A percentile compares a stretch with the other conserved stretches of the same genome.
These are phyloP conservation scores for Drosophila paranaensis DNA, from an alignment of 2,888 invertebrate species.

Conservation along the genomic window DNA sequence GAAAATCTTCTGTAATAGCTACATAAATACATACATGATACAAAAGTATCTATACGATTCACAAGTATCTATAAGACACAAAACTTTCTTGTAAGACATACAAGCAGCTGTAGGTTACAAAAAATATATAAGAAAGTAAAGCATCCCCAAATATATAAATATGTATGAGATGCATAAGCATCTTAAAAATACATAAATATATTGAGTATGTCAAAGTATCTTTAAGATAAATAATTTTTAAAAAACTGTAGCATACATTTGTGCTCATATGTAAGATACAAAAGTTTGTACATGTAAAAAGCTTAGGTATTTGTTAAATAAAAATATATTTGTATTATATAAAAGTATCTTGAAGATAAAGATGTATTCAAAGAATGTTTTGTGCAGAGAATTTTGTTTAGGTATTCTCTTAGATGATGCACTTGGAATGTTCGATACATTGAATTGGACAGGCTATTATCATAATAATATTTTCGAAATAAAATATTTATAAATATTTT, in stretches of 20 bases:
- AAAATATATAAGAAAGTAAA: background rate
- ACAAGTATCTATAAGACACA: background rate
- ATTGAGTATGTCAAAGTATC: too few species aligned
- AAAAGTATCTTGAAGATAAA: background rate
- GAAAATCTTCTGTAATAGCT: background rate
- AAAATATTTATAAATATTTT: background rate
- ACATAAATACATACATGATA: background rate
- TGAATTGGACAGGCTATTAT: too few species aligned
- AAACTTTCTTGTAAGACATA: too few species aligned
- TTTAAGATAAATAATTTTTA: too few species aligned
- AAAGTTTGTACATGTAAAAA: background rate
- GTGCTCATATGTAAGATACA: background rate
- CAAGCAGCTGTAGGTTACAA: background rate
- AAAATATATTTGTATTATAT: background rate
- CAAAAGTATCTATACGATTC: background rate
- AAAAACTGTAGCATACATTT: background rate
- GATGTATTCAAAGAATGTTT: background rate
- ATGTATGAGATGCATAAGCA: too few species aligned
- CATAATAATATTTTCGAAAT: too few species aligned
- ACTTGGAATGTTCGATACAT: too few species aligned
- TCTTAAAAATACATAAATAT: too few species aligned
- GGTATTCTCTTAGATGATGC: background rate
- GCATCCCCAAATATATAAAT: too few species aligned
- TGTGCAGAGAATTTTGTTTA: background rate
- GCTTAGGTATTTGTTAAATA: background rate